Percentiles rank a stretch among this genome's conserved stretches.
Evolutionary conservation across 2,797 vertebrate genomes (phyloP).

Genomic region (Clangula hyemalis): DNA sequence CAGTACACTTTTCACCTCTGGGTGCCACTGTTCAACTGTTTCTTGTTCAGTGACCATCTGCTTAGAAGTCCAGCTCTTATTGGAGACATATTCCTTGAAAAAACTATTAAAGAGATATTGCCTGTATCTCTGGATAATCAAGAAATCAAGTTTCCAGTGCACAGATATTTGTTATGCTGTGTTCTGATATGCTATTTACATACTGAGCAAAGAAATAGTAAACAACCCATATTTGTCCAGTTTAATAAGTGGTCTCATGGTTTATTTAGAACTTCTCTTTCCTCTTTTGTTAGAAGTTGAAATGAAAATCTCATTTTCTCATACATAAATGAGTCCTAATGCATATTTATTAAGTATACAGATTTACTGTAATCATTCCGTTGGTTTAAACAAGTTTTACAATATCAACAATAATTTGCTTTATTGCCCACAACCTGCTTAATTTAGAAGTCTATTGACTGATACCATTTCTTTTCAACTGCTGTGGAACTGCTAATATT

Average conservation of each 20-base stretch:
- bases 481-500: slow-evolving; percentile 75
- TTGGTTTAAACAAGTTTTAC: slow-evolving; percentile 67
- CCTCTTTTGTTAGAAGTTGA: slow-evolving; percentile 6
- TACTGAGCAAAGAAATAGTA: slow-evolving; percentile 46
- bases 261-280: slow-evolving; percentile 46
- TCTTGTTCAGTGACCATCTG: slow-evolving; percentile 68
- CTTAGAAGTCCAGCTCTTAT: slow-evolving; percentile 51
- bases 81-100: slow-evolving; percentile 49
- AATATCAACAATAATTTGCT: slow-evolving; percentile 77
- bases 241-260: not conserved
- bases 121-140: slow-evolving; percentile 46
- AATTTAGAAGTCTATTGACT: slow-evolving; percentile 79
- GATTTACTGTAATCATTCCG: slow-evolving; percentile 67
- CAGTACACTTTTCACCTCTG: slow-evolving; percentile 76
- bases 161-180: slow-evolving; percentile 40
- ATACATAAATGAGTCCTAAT: not conserved
- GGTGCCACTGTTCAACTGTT: slow-evolving; percentile 83
- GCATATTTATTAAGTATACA: slow-evolving; percentile 53
- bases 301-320: not conserved
- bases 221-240: not conserved
- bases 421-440: slow-evolving; percentile 75
- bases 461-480: slow-evolving; percentile 73
- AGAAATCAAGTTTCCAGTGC: slow-evolving; percentile 52
- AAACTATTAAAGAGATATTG: slow-evolving; percentile 74
- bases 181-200: slow-evolving; percentile 50